Base-by-base conservation (phyloP, 1,140 invertebrate species). In the Lordiphosa clarofinis region DNA sequence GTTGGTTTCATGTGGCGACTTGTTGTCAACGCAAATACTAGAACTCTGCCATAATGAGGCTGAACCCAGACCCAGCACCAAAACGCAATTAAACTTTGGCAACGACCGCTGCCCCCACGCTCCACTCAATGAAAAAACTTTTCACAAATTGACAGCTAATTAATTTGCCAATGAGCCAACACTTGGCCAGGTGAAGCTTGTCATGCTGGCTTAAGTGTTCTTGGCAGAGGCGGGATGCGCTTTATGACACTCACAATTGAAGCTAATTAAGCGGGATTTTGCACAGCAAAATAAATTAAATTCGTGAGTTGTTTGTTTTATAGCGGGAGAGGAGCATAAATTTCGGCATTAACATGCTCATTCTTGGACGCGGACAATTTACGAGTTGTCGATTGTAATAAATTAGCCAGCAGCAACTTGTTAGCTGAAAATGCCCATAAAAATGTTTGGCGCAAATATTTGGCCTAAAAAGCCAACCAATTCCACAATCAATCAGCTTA, bases 341-440 rank as follows among this genome's bases (percentile, higher is more conserved):
- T 75, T 75, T 60, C 11, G 33, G 55, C 55, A 74, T 74, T 74
- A 74, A 74, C 71, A 65, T 59, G 48, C 59, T 75, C 64, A 74
- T 74, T 74, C 43, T 33, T 33, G 15, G 24, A 49, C 31, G 53
- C 58, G 47, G 59, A 53, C 56, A 71, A 76, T 76, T 76, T 76
- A 76, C 73, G 73, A 75, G 48, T 50, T 49, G 53, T 66, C 33
- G 53, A 57, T 56, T 55, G 73, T 56, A 76, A 76, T 76, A 76
- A 76, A 76, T 76, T 76, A 76, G 61, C 73, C 66, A 50, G 61
- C 28, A 31, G 28, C 28, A 76, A 76, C 73, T 76, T 71, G 73
- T 72, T 72, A 72, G 76, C 67, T 71, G 61, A 72, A 67, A 71
- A 76, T 67, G 61, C 73, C 73, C 76, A 76, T 76, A 76, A 76